Evolutionary conservation across 2,888 invertebrate genomes (phyloP).

Genomic region (Hypercompe scribonia): DNA sequence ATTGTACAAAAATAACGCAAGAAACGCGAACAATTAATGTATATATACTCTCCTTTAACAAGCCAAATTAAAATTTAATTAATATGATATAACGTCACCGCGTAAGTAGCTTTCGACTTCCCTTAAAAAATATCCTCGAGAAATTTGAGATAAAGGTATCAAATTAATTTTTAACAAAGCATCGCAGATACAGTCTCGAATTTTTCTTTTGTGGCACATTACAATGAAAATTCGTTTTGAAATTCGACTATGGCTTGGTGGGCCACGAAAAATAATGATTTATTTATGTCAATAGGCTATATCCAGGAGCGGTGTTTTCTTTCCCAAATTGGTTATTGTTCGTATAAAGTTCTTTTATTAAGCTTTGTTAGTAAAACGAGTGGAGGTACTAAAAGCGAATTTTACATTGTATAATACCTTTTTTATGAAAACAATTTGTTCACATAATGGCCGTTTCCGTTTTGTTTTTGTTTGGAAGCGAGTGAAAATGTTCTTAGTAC

Average conservation of each 20-base stretch:
- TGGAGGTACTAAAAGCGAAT: conserved; percentile 71
- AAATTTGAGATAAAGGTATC: conserved; percentile 83
- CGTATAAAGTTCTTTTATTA: conserved; percentile 84
- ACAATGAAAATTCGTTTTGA: conserved; percentile 82
- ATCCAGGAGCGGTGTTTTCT: conserved; percentile 76
- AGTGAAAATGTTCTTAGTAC: conserved; percentile 58
- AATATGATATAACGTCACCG: conserved; percentile 39
- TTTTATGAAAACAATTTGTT: conserved; percentile 65
- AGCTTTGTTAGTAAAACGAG: conserved; percentile 82
- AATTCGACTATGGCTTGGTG: conserved; percentile 63
- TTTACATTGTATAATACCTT: conserved; percentile 70
- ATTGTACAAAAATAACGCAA: background rate
- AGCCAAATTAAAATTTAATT: conserved; percentile 41
- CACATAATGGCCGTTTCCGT: conserved; percentile 31
- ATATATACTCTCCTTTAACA: conserved; percentile 25
- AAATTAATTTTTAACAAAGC: conserved; percentile 86
- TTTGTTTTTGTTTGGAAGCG: conserved; percentile 41
- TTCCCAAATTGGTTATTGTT: conserved; percentile 85
- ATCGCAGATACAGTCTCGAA: conserved; percentile 70
- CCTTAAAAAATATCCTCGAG: conserved; percentile 59
- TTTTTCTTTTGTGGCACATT: conserved; percentile 84
- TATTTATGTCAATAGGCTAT: conserved; percentile 85
- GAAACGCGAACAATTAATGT: background rate
- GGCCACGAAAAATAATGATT: conserved; percentile 79
- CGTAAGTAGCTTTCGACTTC: conserved; percentile 44